Percentiles rank a stretch among this genome's conserved stretches.
phyloP scores from a whole-genome alignment of 2,113 vertebrate species.

The Oostethus manadensis region DNA sequence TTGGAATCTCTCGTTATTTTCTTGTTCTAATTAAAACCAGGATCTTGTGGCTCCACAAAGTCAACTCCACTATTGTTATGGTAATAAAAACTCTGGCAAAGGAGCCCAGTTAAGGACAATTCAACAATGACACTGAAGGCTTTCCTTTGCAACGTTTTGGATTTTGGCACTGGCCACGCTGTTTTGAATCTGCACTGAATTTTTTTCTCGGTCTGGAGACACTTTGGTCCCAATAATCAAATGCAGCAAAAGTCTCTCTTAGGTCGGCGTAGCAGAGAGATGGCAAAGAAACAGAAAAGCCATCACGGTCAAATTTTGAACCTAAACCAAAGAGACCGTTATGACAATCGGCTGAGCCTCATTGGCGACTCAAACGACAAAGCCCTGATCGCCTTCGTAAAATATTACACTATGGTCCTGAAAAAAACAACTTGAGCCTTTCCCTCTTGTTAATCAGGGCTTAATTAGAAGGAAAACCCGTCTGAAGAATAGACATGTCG shows the following conservation, averaged over 20 bases:
- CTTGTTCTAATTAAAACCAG: too few species aligned
- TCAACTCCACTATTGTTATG: too few species aligned
- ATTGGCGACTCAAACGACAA: conserved; percentile 62
- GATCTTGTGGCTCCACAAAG: too few species aligned
- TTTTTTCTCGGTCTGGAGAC: conserved; percentile 3
- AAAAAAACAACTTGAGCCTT: conserved; percentile 45
- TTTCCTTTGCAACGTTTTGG: not conserved
- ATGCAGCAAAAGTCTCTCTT: not conserved
- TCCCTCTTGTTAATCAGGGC: conserved; percentile 58
- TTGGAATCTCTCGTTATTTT: too few species aligned
- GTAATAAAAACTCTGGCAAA: too few species aligned
- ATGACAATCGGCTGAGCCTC: conserved; percentile 55
- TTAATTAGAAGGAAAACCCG: conserved; percentile 69
- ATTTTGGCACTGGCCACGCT: not conserved
- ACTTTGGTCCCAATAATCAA: conserved; percentile 12
- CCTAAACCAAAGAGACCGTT: conserved; percentile 39
- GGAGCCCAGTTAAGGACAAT: not conserved
- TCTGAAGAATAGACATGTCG: conserved; percentile 69
- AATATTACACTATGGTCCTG: conserved; percentile 51
- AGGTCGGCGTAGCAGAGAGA: not conserved
- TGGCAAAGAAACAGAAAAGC: conserved; percentile 7
- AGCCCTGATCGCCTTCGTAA: conserved; percentile 59
- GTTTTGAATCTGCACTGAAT: conserved; percentile 3
- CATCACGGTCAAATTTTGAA: conserved; percentile 10
- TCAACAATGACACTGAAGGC: not conserved